phyloP scores from a whole-genome alignment of 2,797 vertebrate genomes.

The Cichlasoma orientale region DNA sequence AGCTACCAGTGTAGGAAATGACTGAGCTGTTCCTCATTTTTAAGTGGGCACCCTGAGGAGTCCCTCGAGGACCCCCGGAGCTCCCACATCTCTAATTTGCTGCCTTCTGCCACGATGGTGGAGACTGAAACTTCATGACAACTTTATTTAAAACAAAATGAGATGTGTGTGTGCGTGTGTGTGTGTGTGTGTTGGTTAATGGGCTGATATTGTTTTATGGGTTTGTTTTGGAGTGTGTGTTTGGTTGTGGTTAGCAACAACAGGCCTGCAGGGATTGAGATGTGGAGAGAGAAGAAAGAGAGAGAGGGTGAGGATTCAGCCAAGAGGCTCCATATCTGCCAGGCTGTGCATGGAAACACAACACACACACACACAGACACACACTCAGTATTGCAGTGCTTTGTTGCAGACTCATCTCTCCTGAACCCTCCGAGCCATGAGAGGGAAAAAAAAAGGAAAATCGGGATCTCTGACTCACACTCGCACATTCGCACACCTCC shows the following conservation, averaged over 20 bases:
- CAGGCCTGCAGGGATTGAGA: conserved; percentile 42
- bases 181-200: conserved; percentile 4
- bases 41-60: background rate
- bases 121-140: conserved; percentile 7
- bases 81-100: background rate
- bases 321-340: conserved; percentile 41
- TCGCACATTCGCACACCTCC: background rate
- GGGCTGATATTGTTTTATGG: conserved; percentile 46
- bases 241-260: conserved; percentile 26
- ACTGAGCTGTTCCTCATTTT: conserved; percentile 3
- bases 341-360: conserved; percentile 9
- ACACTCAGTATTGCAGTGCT: conserved; percentile 10
- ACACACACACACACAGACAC: conserved; percentile 13
- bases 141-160: conserved; percentile 41
- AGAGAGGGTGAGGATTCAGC: conserved; percentile 8
- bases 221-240: conserved; percentile 37
- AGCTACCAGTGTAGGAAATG: background rate
- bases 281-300: conserved; percentile 14
- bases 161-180: background rate
- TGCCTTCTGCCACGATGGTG: background rate
- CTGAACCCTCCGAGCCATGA: conserved; percentile 22
- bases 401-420: conserved; percentile 26
- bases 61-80: background rate
- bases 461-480: background rate
- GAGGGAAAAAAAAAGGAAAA: background rate